Evolutionary conservation across 2,888 invertebrate genomes (phyloP).

Genomic region (Meghimatium bilineatum): DNA sequence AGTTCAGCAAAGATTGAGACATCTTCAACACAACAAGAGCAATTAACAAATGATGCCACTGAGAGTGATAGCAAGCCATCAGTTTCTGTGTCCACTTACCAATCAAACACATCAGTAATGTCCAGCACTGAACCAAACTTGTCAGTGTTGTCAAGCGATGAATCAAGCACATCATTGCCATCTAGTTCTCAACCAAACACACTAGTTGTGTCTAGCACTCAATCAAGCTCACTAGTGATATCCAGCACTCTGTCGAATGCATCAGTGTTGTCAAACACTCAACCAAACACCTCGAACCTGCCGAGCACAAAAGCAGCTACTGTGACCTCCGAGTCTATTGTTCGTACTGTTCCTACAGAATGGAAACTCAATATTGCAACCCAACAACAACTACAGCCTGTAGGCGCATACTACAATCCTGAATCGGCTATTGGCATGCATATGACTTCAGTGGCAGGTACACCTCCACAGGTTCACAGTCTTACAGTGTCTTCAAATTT

Average conservation of each 20-base stretch:
- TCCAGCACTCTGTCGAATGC: too few species aligned
- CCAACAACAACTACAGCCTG: conserved; percentile 7
- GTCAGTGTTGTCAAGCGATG: too few species aligned
- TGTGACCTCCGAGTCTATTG: neutral
- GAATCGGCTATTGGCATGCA: neutral
- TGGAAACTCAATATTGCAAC: neutral
- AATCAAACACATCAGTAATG: neutral
- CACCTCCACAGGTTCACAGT: neutral
- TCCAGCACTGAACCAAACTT: too few species aligned
- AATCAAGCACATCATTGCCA: too few species aligned
- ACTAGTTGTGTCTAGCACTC: too few species aligned
- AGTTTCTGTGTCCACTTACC: neutral
- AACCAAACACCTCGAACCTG: neutral
- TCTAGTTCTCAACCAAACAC: too few species aligned
- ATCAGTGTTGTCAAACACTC: too few species aligned
- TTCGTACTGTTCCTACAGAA: neutral
- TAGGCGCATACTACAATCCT: neutral
- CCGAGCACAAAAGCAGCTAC: conserved; percentile 4
- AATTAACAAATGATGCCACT: neutral
- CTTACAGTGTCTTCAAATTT: neutral
- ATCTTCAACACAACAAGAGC: neutral
- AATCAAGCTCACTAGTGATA: too few species aligned
- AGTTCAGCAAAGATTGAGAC: neutral
- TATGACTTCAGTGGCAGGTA: neutral
- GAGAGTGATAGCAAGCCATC: neutral